Conservation (phyloP, 2,113 vertebrate genomes). For the Myotis davidii region DNA sequence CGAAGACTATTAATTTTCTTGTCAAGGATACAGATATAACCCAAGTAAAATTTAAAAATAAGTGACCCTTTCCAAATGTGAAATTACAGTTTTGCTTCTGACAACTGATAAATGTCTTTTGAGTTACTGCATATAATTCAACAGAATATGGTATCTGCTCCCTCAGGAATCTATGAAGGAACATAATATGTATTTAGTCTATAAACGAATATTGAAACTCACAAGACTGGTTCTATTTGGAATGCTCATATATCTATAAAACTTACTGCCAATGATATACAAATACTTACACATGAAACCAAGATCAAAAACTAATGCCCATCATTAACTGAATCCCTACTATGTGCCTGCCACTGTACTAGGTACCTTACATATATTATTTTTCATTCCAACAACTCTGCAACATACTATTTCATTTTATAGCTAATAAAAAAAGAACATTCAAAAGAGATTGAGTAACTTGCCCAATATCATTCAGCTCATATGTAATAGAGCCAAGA, state of each 20-base stretch:
- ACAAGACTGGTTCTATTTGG: not conserved
- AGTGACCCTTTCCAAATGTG: not conserved
- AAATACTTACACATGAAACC: not conserved
- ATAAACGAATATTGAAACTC: not conserved
- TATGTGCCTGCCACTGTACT: not conserved
- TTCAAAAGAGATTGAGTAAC: not conserved
- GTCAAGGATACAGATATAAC: not conserved
- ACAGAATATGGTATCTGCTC: not conserved
- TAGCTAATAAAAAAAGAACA: not conserved
- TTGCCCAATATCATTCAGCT: not conserved
- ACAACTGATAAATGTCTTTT: not conserved
- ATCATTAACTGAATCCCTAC: not conserved
- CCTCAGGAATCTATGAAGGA: conserved; percentile 39
- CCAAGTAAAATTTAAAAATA: conserved; percentile 1
- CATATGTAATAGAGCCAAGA: not conserved
- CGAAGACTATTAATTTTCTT: not conserved
- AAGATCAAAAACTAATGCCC: not conserved
- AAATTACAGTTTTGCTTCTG: conserved; percentile 53
- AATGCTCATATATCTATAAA: not conserved
- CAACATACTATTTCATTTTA: not conserved
- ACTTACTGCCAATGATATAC: not conserved
- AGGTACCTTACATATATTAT: not conserved
- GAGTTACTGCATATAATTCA: not conserved
- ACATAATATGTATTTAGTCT: not conserved
- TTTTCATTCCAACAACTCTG: not conserved